Base-by-base conservation (phyloP, 1,140 invertebrate genomes). In the Pogonus chalceus region DNA sequence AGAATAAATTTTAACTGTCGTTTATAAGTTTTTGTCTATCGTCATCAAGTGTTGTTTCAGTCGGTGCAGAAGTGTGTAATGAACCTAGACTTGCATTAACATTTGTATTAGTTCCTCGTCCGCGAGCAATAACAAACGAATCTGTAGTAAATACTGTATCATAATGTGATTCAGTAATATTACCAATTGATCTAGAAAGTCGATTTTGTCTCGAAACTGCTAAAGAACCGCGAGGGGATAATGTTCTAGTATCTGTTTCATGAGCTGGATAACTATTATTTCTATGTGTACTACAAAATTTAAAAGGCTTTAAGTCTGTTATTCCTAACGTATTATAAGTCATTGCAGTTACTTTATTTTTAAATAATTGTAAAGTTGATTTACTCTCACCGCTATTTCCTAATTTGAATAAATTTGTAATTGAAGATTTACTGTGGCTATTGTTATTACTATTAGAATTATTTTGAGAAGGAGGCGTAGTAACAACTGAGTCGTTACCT, bases 401-500 rank as follows among this genome's bases (percentile, higher is more conserved):
- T 51, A 59, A 58, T 53, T 55, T 62, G n/a, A n/a, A n/a, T n/a
- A n/a, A n/a, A 31, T 56, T 63, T 62, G 55, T 57, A 58, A 60
- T 56, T 62, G 56, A 63, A 57, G 21, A 60, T 61, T 7, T 9
- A 18, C 3, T n/a, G 57, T 59, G 31, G 63, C 60, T 47, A 56
- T 57, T 54, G 18, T 43, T 43, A 18, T 43, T 43, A 12, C 4
- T 12, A 43, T 43, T 43, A 18, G 3, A 10, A 18, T 43, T 43
- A 4, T 4, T 9, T 43, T 4, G 37, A 10, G n/a, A 35, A 9
- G 47, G 35, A n/a, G 51, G 12, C 24, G 52, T 14, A 31, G 53
- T 56, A 43, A 31, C 67, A 63, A 69, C 63, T 58, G 65, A 64
- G 64, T 67, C 69, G 72, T 78, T 79, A 81, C 78, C 79, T 80